Percentiles rank a stretch among this genome's conserved stretches.
phyloP scores from a whole-genome alignment of 2,113 vertebrate species.

The Capreolus pygargus region DNA sequence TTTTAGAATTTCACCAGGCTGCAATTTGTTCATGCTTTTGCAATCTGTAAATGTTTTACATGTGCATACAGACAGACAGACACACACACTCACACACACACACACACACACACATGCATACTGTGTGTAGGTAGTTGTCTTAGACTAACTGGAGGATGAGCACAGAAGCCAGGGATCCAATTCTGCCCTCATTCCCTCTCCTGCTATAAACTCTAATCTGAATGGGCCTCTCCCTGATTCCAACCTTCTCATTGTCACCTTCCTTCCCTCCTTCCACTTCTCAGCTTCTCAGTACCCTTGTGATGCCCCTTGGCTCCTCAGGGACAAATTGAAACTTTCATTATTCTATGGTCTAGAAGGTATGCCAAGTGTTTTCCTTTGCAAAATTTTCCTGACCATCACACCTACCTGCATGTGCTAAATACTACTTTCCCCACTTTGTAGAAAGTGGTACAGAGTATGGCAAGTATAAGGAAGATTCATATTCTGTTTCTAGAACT shows the following conservation, averaged over 20 bases:
- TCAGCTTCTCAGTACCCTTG: neutral
- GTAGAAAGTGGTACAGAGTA: neutral
- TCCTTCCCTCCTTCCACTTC: too few relatives aligned
- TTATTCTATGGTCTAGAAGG: neutral
- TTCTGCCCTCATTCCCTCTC: neutral
- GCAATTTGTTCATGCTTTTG: neutral
- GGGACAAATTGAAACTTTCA: neutral
- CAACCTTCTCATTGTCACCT: neutral
- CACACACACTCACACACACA: neutral
- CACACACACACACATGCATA: fast-evolving
- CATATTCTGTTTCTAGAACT: neutral
- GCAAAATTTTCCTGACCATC: neutral
- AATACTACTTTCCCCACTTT: neutral
- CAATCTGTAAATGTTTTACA: neutral
- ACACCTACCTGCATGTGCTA: neutral
- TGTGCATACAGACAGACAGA: neutral
- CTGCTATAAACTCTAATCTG: neutral
- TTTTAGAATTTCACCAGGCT: neutral
- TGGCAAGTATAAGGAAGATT: neutral
- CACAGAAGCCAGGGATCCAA: neutral
- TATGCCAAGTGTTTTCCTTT: neutral
- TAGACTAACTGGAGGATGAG: neutral
- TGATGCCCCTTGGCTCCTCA: neutral
- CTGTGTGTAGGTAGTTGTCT: neutral
- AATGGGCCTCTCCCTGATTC: neutral